Base-by-base conservation (phyloP, 2,888 invertebrate species). In the Lagria hirta region DNA sequence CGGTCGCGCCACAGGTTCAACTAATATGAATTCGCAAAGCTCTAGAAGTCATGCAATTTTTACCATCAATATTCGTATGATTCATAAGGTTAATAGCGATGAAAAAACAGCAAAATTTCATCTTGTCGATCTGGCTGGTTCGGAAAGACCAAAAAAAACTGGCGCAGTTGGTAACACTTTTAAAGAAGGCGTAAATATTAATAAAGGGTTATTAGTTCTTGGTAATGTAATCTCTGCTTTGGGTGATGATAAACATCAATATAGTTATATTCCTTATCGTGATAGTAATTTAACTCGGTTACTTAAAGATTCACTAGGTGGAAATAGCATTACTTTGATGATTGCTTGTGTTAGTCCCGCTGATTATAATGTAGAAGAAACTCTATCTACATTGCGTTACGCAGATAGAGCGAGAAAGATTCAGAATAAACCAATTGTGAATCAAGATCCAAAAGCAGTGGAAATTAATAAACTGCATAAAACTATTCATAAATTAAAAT, bases 301-400 rank as follows among this genome's bases (percentile, higher is more conserved):
- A 5, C 72, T 97, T 27, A 95, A 96, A 77, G 95, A 95, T 76
- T 94, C 94, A 3, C 75, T 96, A 4, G 96, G 96, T 8, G 96
- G 96, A 0, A 96, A 95, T 66, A 93, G 93, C 0, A 80, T 92
- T 16, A 96, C 96, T 0, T 67, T 96, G 7, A 96, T 96, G 95
- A 87, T 97, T 42, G 96, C 96, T 0, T 97, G 96, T 68, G 84
- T 95, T 0, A 93, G 93, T 64, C 96, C 96, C 0, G 94, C 96
- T 0, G 88, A 88, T 66, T 88, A 87, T 54, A 88, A 88, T 65
- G 69, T 88, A 30, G 89, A 91, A 49, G 95, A 96, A 73, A 92
- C 93, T 0, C 65, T 94, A 1, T 93, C 89, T 20, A 95, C 95
- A 0, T 70, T 96, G 17, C 76, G 92, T 0, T 95, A 95, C 66